phyloP scores from a whole-genome alignment of 2,797 vertebrate genomes.

The Danio jaintianensis region DNA sequence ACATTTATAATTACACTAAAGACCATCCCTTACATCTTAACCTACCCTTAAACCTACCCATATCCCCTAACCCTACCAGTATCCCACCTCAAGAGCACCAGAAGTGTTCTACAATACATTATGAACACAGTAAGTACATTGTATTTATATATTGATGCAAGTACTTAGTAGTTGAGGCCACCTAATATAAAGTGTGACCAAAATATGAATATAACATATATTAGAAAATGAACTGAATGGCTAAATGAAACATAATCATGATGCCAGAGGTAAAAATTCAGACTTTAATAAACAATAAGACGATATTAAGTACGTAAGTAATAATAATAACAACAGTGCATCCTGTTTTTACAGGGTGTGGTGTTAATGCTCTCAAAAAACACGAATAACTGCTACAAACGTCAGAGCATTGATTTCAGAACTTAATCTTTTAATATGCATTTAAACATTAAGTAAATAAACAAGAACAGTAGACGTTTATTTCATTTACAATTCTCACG shows the following conservation, averaged over 20 bases:
- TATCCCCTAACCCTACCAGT: too few species aligned
- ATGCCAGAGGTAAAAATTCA: not conserved
- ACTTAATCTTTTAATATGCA: not conserved
- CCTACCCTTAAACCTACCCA: too few species aligned
- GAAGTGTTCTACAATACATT: too few species aligned
- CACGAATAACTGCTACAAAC: not conserved
- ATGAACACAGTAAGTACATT: too few species aligned
- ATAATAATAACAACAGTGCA: too few species aligned
- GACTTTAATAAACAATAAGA: not conserved
- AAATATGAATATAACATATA: not conserved
- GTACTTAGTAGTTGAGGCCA: too few species aligned
- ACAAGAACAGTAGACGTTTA: not conserved
- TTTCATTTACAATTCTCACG: not conserved
- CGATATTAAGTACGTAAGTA: not conserved
- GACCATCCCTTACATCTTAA: too few species aligned
- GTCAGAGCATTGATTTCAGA: too few species aligned
- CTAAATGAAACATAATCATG: not conserved
- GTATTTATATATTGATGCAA: too few species aligned
- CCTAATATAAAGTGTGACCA: too few species aligned
- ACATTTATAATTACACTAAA: too few species aligned
- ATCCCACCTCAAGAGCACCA: too few species aligned
- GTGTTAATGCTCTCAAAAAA: conserved; percentile 9
- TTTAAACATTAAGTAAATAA: not conserved
- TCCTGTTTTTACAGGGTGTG: conserved; percentile 53
- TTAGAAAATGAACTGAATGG: not conserved